Evolutionary conservation across 2,888 invertebrate genomes (phyloP), one percentile per base, ranked within the genome.

Genomic region (Hemistola chrysoprasaria): DNA sequence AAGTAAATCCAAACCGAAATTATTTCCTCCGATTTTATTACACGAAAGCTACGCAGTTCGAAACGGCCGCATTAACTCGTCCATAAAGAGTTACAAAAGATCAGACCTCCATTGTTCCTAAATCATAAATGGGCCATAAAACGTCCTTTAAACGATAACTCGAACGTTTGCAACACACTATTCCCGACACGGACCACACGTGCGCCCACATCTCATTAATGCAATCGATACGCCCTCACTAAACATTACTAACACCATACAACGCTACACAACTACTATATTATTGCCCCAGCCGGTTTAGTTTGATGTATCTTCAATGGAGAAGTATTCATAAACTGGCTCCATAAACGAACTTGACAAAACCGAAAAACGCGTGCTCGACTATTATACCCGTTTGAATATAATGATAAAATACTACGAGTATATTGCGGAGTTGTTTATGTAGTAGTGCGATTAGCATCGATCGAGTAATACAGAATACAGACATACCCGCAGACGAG

Each of bases 131-230:
- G 53, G 62, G 64, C 68, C 53, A 72, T 85, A 78, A 81, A 73
- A 59, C 62, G 62, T 66, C 65, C 71, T 70, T 74, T 64, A 65
- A 74, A 59, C 66, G 72, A 74, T 75, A 80, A 75, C 59, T 51
- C 64, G 59, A 64, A 57, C 71, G 71, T 83, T 80, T 75, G 68
- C 66, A 77, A 70, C 42, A 42, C 62, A 65, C 72, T 61, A 72
- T 74, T 73, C 74, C 50, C 61, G 68, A 72, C 73, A 67, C 72
- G 71, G 86, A 82, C 87, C 87, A 81, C 86, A 85, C 86, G 78
- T 75, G 78, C 64, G 76, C 78, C 78, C 78, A 72, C 81, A 87
- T 87, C 81, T 76, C 78, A 87, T 88, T 88, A 87, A 88, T 85
- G 86, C 87, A 77, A 78, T 78, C 75, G 80, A 82, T 83, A 81